Evolutionary conservation across 2,113 vertebrate genomes (phyloP).

Genomic region (Illadopsis cleaveri): DNA sequence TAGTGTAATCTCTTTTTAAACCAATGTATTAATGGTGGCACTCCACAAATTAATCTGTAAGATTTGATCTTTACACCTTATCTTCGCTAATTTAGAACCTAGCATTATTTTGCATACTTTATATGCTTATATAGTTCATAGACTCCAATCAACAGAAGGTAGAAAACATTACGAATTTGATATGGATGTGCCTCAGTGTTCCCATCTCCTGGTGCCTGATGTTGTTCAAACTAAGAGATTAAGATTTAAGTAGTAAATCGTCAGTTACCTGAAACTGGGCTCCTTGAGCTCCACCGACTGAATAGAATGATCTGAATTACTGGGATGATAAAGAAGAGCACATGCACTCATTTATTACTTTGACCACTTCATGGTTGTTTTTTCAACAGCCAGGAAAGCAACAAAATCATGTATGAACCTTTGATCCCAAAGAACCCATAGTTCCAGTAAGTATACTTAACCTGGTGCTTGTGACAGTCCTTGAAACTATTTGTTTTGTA

Average conservation of each 20-base stretch:
- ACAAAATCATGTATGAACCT: neutral
- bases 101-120: neutral
- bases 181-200: neutral
- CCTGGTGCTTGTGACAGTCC: neutral
- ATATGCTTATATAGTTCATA: neutral
- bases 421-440: neutral
- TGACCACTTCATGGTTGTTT: neutral
- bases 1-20: neutral
- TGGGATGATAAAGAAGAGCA: neutral
- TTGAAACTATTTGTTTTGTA: neutral
- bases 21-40: neutral
- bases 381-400: neutral
- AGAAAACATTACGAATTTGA: neutral
- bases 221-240: neutral
- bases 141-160: neutral
- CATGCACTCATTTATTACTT: neutral
- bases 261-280: neutral
- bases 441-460: neutral
- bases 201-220: neutral
- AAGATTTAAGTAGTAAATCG: neutral
- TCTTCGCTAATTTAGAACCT: neutral
- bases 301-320: neutral
- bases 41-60: neutral
- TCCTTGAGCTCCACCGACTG: neutral
- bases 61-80: neutral